Conservation (phyloP, 2,888 invertebrate genomes). For the Auanema freiburgensis region DNA sequence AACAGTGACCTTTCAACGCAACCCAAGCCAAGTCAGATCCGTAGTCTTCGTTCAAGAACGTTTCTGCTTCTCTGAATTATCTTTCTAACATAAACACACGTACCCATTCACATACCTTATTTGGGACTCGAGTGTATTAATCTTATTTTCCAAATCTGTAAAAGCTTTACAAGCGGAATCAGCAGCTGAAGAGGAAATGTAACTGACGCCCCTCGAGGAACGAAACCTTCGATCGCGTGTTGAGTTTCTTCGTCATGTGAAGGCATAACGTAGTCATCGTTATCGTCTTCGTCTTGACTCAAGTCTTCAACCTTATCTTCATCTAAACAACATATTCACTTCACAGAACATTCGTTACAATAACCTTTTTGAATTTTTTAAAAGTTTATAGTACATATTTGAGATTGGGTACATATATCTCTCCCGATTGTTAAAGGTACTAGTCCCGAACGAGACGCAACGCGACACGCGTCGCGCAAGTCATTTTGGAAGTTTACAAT, state of each 20-base stretch:
- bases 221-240: slow-evolving; percentile 76
- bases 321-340: slow-evolving; percentile 18
- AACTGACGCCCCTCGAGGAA: background rate
- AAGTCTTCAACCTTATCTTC: slow-evolving; percentile 24
- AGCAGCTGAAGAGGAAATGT: slow-evolving; percentile 11
- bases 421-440: too few relatives aligned
- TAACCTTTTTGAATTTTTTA: too few relatives aligned
- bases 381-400: too few relatives aligned
- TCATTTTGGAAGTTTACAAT: too few relatives aligned
- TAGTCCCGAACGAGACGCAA: too few relatives aligned
- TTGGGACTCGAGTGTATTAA: background rate
- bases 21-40: slow-evolving; percentile 87
- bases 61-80: slow-evolving; percentile 56
- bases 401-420: too few relatives aligned
- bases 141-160: background rate
- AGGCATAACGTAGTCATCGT: slow-evolving; percentile 64
- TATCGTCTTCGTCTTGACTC: slow-evolving; percentile 64
- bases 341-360: background rate
- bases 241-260: slow-evolving; percentile 91
- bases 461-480: too few relatives aligned
- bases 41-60: slow-evolving; percentile 78
- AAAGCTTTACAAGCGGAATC: background rate
- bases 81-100: background rate
- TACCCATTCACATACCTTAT: too few relatives aligned
- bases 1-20: slow-evolving; percentile 82